Conservation (phyloP, 2,113 vertebrate species). For the Phrynosoma blainvillii region DNA sequence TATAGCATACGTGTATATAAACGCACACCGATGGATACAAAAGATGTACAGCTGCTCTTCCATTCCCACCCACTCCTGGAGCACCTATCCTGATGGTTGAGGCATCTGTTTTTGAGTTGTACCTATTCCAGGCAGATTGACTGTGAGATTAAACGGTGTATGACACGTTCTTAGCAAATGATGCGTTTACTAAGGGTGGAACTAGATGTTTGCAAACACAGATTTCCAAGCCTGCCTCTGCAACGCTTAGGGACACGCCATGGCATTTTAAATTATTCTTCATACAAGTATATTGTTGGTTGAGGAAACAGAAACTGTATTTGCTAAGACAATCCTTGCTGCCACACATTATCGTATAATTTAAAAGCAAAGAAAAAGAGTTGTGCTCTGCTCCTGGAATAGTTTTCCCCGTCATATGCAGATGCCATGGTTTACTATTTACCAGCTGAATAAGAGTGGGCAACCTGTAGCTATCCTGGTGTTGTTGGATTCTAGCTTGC, state of each 20-base stretch:
- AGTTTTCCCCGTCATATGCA: too few species aligned
- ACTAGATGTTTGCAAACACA: background rate
- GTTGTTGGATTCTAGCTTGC: too few species aligned
- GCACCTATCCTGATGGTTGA: too few species aligned
- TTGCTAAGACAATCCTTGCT: background rate
- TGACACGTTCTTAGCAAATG: background rate
- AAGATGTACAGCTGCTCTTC: background rate
- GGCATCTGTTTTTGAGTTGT: background rate
- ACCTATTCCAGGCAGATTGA: background rate
- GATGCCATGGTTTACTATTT: too few species aligned
- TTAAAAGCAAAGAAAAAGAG: background rate
- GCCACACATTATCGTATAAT: background rate
- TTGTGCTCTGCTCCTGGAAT: too few species aligned
- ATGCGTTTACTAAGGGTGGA: background rate
- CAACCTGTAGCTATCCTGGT: too few species aligned
- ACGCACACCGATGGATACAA: background rate
- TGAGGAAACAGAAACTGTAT: background rate
- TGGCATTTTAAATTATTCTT: background rate
- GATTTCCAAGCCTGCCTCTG: background rate
- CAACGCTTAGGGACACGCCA: background rate
- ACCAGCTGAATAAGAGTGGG: too few species aligned
- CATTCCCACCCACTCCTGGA: too few species aligned
- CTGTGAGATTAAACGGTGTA: background rate
- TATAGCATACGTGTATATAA: background rate
- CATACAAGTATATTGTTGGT: background rate